Base-by-base conservation (phyloP, 2,113 vertebrate genomes). In the Vulpes ferrilata region DNA sequence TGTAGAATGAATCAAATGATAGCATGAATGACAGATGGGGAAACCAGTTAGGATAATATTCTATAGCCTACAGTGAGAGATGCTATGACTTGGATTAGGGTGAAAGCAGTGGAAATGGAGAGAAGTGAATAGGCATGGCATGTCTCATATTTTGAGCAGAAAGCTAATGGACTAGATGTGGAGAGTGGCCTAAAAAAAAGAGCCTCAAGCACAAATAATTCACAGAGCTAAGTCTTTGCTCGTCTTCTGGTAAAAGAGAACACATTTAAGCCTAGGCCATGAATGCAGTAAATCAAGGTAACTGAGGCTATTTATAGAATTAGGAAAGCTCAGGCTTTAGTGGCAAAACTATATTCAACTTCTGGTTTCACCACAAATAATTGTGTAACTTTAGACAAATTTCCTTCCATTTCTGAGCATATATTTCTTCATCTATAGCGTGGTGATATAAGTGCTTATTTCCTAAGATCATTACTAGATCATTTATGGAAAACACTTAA, bases 401-500 rank as follows among this genome's bases (percentile, higher is more conserved):
- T 69, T 78, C 43, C 48, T 79, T 79, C 51, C 10, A 65, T 90
- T 30, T 86, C 64, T 94, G 51, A 94, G 23, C 55, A n/a, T 84
- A 35, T 11, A 85, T 82, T 81, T 93, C 17, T 38, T 92, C 19
- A 43, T 83, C 38, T 79, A 30, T 57, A 48, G 43, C 81, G 80
- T 35, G 23, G 25, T 53, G 43, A 65, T 2, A 7, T 80, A 23
- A 60, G 55, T 53, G 55, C 73, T 30, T 83, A 1, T 43, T 51
- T 91, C 60, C n/a, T n/a, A 59, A 23, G 19, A 94, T 19, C 81
- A 2, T 90, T 55, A 48, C 86, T 94, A 95, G 43, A 57, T 76
- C 93, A 93, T 93, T 80, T 43, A 90, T 67, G 19, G 60, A 91
- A 93, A 94, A 94, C 3, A 65, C 30, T 80, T 87, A 92, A 76